These are phyloP conservation scores for Lophura nycthemera DNA, from an alignment of 2,113 vertebrate species.

Conservation along the genomic window DNA sequence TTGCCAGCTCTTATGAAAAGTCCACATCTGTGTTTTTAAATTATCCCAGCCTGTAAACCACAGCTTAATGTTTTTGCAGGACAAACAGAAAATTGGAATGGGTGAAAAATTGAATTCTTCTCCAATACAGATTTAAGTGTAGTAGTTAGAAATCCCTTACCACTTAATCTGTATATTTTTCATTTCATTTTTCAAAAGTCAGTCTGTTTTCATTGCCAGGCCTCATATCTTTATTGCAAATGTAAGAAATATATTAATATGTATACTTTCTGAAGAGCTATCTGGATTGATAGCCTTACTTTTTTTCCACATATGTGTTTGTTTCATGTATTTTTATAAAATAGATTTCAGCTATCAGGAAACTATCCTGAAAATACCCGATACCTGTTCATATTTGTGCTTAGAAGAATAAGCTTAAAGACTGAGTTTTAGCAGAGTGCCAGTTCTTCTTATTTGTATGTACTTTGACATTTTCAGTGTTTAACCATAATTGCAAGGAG, in stretches of 20 bases:
- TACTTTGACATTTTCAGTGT: background rate
- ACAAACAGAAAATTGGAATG: conserved; percentile 21
- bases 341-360: background rate
- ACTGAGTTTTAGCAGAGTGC: background rate
- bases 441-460: background rate
- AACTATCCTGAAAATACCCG: background rate
- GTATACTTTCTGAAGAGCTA: background rate
- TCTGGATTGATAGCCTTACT: background rate
- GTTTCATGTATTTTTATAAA: background rate
- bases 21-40: conserved; percentile 27
- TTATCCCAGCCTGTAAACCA: background rate
- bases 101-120: conserved; percentile 26
- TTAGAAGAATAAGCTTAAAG: background rate
- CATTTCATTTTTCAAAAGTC: conserved; percentile 4
- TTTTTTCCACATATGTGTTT: background rate
- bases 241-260: background rate
- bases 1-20: conserved; percentile 1
- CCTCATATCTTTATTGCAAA: conserved; percentile 31
- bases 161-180: conserved; percentile 10
- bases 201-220: conserved; percentile 14
- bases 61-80: conserved; percentile 29
- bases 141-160: background rate
- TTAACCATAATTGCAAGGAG: background rate
- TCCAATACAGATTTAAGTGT: conserved; percentile 4
- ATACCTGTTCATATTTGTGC: background rate